Base-by-base conservation (phyloP, 2,113 vertebrate genomes). In the Sylvia atricapilla region DNA sequence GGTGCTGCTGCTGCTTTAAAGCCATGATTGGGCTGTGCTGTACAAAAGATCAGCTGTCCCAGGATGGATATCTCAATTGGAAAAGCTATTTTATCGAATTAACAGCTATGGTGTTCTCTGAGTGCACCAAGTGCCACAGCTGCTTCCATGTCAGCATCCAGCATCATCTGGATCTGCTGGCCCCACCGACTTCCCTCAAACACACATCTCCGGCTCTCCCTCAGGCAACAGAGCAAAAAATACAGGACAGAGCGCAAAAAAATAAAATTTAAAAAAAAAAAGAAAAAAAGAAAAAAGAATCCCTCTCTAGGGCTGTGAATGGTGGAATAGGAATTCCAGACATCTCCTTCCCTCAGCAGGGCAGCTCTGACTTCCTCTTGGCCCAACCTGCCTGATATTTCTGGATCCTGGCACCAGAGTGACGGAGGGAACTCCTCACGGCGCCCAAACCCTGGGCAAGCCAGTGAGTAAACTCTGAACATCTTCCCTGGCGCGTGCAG, bases 61-160 rank as follows among this genome's bases (percentile, higher is more conserved):
- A 95, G 84, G 92, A 97, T 95, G 93, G 94, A 94, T 70, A 79
- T 93, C 89, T 97, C 93, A 89, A 92, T 87, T 95, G 94, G 93
- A 93, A 96, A 91, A 96, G 93, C 91, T 89, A 92, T 91, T 97
- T 93, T 96, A 95, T 95, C 66, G 86, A 95, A 97, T 95, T 96
- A 96, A 92, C 94, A 93, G 87, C 95, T 95, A 88, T 75, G 89
- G 91, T 88, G 83, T 70, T 91, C 78, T 80, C 41, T 58, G 92
- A 95, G 92, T 24, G 89, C 73, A 94, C 88, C 89, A 67, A 96
- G 95, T 94, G 95, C 82, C 95, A 72, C 95, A 93, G 95, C 89
- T 95, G 87, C 92, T 95, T 82, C 93, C 93, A 82, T 91, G 93
- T 94, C 95, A 95, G 95, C 83, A 94, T 96, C 84, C 94, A 93